A percentile compares a stretch with the other conserved stretches of the same genome.
Conservation (phyloP, 2,888 invertebrate genomes). For the Mesorhabditis belari region DNA sequence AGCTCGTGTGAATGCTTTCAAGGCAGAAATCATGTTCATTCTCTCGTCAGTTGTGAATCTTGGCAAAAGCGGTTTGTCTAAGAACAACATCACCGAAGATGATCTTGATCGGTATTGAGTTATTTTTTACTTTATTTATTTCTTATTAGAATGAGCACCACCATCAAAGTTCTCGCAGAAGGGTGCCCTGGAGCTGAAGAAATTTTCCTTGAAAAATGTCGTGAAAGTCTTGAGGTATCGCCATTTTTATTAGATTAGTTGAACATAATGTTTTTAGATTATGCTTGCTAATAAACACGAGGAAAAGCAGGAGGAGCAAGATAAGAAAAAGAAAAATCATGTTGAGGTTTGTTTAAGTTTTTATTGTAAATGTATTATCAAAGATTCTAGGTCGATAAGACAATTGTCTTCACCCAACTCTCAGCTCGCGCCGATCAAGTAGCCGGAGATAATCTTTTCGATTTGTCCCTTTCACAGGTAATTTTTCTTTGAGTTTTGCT, state of each 20-base stretch:
- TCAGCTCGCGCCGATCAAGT: conserved; percentile 57
- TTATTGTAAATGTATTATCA: neutral
- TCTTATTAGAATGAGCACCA: conserved; percentile 33
- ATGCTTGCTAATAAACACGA: conserved; percentile 64
- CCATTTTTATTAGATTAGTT: neutral
- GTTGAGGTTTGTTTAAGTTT: conserved; percentile 26
- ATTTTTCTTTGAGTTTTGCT: conserved; percentile 55
- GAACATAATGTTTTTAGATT: conserved; percentile 3
- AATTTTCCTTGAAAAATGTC: conserved; percentile 73
- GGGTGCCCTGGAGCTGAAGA: conserved; percentile 65
- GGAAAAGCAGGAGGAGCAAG: conserved; percentile 33
- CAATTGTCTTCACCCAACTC: conserved; percentile 74
- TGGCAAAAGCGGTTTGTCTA: conserved; percentile 66
- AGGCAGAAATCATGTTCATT: conserved; percentile 77
- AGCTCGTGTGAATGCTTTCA: conserved; percentile 34
- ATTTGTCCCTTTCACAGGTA: conserved; percentile 75
- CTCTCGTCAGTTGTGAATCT: conserved; percentile 78
- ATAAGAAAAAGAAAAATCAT: conserved; percentile 26
- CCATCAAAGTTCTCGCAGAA: conserved; percentile 58
- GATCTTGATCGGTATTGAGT: conserved; percentile 72
- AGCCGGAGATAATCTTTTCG: conserved; percentile 73
- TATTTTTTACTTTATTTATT: neutral
- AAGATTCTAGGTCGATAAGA: conserved; percentile 72
- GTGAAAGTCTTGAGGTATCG: conserved; percentile 67
- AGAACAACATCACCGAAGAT: conserved; percentile 75